These are phyloP conservation scores for Muntiacus muntjak DNA, from an alignment of 2,113 vertebrate genomes.

Conservation along the genomic window DNA sequence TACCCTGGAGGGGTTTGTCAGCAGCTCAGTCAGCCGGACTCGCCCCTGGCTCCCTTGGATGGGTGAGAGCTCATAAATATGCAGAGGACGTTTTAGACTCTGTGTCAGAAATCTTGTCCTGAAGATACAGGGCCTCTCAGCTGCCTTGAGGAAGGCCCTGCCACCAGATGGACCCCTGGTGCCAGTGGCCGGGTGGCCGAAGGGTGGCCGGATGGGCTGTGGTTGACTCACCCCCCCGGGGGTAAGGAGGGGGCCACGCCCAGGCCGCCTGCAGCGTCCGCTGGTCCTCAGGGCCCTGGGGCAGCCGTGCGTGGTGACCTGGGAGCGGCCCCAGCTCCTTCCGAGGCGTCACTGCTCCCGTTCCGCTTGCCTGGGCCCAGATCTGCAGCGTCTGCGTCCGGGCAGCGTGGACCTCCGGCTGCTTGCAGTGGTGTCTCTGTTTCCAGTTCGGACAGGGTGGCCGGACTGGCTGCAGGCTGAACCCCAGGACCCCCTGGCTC, in stretches of 20 bases:
- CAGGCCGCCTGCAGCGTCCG: no score
- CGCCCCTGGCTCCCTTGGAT: not conserved
- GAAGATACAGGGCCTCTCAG: not conserved
- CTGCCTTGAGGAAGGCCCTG: not conserved
- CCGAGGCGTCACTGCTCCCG: rapidly evolving
- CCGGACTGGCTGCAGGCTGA: not conserved
- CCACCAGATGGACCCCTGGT: not conserved
- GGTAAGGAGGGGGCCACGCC: rapidly evolving
- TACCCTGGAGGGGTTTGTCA: not conserved
- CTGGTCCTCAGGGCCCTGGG: not conserved
- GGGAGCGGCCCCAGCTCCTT: not conserved
- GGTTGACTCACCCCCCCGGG: not conserved
- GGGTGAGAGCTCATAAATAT: not conserved
- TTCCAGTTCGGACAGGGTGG: not conserved
- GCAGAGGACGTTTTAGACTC: not conserved
- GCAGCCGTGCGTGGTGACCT: not conserved
- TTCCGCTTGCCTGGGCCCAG: rapidly evolving
- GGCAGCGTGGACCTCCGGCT: not conserved
- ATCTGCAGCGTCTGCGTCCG: not conserved
- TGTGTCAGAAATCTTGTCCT: not conserved
- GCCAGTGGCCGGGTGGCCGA: rapidly evolving
- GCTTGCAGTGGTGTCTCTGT: not conserved
- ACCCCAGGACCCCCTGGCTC: not conserved
- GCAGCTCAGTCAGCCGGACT: not conserved
- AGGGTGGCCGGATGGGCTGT: rapidly evolving